These are phyloP conservation scores for Tenthredo mesomela DNA, from an alignment of 2,888 invertebrate genomes.

Conservation along the genomic window DNA sequence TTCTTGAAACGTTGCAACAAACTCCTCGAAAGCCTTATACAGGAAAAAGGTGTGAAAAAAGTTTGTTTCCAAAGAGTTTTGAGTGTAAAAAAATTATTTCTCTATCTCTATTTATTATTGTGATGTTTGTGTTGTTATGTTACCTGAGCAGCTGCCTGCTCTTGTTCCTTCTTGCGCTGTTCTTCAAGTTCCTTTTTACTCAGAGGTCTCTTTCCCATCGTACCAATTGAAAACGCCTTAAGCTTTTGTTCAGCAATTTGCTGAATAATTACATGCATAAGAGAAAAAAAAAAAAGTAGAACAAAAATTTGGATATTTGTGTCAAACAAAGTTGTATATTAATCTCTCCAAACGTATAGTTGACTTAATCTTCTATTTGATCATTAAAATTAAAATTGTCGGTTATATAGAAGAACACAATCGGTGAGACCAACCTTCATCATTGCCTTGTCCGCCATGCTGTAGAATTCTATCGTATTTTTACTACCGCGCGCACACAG, in stretches of 20 bases:
- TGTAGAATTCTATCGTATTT: conserved; percentile 3
- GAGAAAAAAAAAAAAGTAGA: not conserved
- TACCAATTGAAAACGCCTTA: conserved; percentile 88
- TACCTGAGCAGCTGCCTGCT: conserved; percentile 95
- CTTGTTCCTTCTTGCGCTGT: conserved; percentile 91
- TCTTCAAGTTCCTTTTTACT: conserved; percentile 93
- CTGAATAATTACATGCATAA: conserved; percentile 65
- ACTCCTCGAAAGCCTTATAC: conserved; percentile 94
- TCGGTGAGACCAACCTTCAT: conserved; percentile 70
- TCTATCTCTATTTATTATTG: too few species aligned
- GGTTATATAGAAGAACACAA: not conserved
- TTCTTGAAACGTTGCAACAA: conserved; percentile 98
- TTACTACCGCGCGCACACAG: not conserved
- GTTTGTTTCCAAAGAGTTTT: too few species aligned
- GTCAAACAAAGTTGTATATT: not conserved
- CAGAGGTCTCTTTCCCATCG: conserved; percentile 86
- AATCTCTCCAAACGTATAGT: not conserved
- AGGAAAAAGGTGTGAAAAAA: too few species aligned
- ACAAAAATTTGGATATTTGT: not conserved
- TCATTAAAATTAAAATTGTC: not conserved
- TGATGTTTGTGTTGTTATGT: too few species aligned
- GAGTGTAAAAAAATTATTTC: too few species aligned
- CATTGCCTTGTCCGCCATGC: conserved; percentile 75
- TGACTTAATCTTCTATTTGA: not conserved
- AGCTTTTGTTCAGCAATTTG: conserved; percentile 87